These are phyloP conservation scores for Toxonevra muliebris DNA, from an alignment of 2,888 invertebrate species.

Conservation along the genomic window DNA sequence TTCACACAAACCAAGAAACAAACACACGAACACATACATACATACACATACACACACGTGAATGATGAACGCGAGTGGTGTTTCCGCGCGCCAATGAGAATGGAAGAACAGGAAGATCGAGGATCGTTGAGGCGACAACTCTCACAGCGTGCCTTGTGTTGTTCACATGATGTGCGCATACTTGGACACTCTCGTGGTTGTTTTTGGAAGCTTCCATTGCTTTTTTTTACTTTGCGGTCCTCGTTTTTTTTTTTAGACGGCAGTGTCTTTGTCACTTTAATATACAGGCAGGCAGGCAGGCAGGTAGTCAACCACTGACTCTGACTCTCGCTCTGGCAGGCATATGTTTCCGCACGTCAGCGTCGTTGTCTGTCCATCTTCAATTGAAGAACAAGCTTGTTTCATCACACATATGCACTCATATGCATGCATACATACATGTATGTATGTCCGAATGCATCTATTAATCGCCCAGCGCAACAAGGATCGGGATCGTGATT, in stretches of 20 bases:
- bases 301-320: not conserved
- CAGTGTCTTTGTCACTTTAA: slow-evolving; percentile 36
- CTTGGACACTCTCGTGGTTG: no score
- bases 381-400: not conserved
- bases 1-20: not conserved
- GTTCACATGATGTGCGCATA: no score
- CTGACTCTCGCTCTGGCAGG: not conserved
- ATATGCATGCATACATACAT: no score
- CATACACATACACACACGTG: not conserved
- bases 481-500: slow-evolving; percentile 43
- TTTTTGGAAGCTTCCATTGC: no score
- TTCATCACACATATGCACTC: not conserved
- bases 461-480: slow-evolving; percentile 25
- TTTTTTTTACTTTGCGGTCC: no score
- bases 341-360: slow-evolving; percentile 39
- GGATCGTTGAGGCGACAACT: no score
- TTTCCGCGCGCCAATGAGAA: not conserved
- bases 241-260: no score
- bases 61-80: not conserved
- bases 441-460: slow-evolving; percentile 22
- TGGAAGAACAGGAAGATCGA: no score
- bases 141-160: no score
- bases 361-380: not conserved
- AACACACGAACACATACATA: not conserved
- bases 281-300: slow-evolving; percentile 36